These are phyloP conservation scores for Heliconius erato DNA, from an alignment of 2,888 invertebrate genomes.

Conservation along the genomic window DNA sequence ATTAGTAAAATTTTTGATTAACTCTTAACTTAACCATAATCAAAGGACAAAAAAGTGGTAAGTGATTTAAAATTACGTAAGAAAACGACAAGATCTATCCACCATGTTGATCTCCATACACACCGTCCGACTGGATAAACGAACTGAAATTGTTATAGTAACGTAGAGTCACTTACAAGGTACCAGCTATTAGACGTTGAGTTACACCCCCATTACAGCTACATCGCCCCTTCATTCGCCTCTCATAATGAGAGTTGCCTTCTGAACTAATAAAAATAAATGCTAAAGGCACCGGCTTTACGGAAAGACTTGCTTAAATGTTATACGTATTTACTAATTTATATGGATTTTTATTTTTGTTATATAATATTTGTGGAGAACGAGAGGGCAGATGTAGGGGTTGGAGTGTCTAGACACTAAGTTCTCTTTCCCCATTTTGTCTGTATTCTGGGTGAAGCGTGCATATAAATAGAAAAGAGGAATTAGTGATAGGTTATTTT, in stretches of 20 bases:
- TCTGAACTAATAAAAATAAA: slow-evolving; percentile 62
- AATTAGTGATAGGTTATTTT: too few species aligned
- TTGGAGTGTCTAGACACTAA: too few species aligned
- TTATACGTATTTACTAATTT: slow-evolving; percentile 57
- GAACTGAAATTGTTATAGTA: slow-evolving; percentile 14
- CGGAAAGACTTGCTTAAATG: slow-evolving; percentile 51
- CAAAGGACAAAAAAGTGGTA: too few species aligned
- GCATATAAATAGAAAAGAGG: too few species aligned
- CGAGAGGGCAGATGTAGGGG: too few species aligned
- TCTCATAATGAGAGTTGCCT: slow-evolving; percentile 60
- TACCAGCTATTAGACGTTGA: slow-evolving; percentile 48
- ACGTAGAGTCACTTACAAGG: slow-evolving; percentile 22
- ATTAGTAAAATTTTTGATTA: too few species aligned
- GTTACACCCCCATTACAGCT: slow-evolving; percentile 48
- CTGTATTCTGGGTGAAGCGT: too few species aligned
- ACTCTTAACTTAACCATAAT: too few species aligned
- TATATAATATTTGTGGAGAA: not conserved
- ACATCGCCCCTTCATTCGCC: slow-evolving; percentile 58
- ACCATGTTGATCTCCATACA: not conserved
- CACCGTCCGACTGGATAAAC: not conserved
- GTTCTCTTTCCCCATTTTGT: too few species aligned
- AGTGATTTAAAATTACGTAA: too few species aligned
- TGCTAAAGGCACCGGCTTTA: slow-evolving; percentile 57
- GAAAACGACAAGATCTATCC: too few species aligned
- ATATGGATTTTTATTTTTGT: slow-evolving; percentile 48